Conservation (phyloP, 92 coral and sea anemone species). For the Porites rus region DNA sequence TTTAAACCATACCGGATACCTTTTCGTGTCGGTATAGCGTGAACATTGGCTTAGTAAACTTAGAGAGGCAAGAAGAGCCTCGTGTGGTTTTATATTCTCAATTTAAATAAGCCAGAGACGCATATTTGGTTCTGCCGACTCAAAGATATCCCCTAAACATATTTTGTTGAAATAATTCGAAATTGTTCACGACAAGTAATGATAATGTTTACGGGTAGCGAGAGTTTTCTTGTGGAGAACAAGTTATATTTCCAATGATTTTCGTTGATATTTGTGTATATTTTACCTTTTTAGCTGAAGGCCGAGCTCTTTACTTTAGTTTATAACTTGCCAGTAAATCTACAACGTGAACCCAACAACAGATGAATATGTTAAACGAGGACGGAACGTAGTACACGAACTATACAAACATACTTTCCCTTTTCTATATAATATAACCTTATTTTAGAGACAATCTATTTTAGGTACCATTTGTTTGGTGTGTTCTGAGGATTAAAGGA, state of each 20-base stretch:
- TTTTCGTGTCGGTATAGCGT: too few relatives aligned
- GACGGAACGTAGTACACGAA: slow-evolving; percentile 23
- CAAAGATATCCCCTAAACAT: not conserved
- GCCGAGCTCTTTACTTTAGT: slow-evolving; percentile 1
- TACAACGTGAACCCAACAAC: slow-evolving; percentile 15
- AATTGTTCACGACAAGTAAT: not conserved
- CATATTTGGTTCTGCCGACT: too few relatives aligned
- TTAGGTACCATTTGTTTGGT: slow-evolving; percentile 9
- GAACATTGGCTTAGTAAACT: too few relatives aligned
- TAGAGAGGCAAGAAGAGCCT: not conserved
- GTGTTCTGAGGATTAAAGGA: slow-evolving; percentile 12
- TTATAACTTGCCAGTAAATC: slow-evolving; percentile 2
- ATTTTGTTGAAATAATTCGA: not conserved
- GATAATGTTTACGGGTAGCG: not conserved
- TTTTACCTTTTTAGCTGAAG: not conserved
- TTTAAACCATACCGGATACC: too few relatives aligned
- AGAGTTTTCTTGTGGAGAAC: not conserved
- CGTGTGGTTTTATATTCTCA: not conserved
- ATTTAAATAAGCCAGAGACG: not conserved
- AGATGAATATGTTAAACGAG: slow-evolving; percentile 26
- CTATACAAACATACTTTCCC: slow-evolving; percentile 62
- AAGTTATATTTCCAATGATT: not conserved
- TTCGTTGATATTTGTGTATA: not conserved
- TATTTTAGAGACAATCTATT: slow-evolving; percentile 34
- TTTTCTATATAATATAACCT: slow-evolving; percentile 53